These are phyloP conservation scores for Pimephales promelas DNA, from an alignment of 2,113 vertebrate species.

Conservation along the genomic window DNA sequence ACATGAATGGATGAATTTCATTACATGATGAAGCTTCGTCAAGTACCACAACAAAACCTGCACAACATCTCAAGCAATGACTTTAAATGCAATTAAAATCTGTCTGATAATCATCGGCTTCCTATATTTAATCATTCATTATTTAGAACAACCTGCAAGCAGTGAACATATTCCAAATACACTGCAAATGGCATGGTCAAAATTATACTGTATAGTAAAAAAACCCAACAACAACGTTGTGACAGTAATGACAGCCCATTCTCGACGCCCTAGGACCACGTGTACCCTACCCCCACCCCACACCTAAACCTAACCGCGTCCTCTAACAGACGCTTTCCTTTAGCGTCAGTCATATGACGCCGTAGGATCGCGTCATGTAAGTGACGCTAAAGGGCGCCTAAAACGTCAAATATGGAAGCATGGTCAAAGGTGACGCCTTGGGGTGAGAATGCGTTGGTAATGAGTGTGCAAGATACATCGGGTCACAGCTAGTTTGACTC, in stretches of 20 bases:
- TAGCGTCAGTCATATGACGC: too few relatives aligned
- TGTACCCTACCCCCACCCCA: too few relatives aligned
- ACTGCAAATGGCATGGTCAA: not conserved
- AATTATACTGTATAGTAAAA: not conserved
- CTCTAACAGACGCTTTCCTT: too few relatives aligned
- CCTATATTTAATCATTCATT: not conserved
- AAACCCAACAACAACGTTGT: too few relatives aligned
- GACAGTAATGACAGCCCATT: not conserved
- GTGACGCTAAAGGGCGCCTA: too few relatives aligned
- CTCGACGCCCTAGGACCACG: too few relatives aligned
- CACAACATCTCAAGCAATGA: conserved; percentile 1
- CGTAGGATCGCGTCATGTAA: too few relatives aligned
- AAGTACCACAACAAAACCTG: conserved; percentile 14
- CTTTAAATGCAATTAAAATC: not conserved
- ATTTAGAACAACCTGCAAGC: not conserved
- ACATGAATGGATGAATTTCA: conserved; percentile 27
- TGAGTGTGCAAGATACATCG: not conserved
- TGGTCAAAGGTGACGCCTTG: too few relatives aligned
- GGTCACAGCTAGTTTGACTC: not conserved
- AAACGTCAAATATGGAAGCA: too few relatives aligned
- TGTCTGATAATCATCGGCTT: not conserved
- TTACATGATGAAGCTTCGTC: not conserved
- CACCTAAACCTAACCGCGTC: too few relatives aligned
- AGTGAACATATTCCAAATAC: not conserved
- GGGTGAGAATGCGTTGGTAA: too few relatives aligned